These are phyloP conservation scores for Drosophila navojoa DNA, from an alignment of 1,140 invertebrate genomes.

Conservation along the genomic window DNA sequence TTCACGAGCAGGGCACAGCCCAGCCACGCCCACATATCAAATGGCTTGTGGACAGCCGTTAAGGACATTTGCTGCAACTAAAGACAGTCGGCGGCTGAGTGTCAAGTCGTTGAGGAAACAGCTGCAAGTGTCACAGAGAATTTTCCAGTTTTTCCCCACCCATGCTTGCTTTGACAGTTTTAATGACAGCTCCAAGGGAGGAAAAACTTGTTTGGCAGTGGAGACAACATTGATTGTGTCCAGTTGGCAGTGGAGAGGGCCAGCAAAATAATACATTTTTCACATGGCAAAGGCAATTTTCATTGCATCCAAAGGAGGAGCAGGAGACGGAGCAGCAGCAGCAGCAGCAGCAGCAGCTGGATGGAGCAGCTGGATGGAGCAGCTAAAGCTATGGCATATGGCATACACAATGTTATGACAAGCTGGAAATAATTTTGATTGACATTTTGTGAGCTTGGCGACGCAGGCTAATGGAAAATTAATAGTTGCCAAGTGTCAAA, in stretches of 20 bases:
- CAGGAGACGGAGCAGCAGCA: neutral
- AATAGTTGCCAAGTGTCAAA: slow-evolving; percentile 41
- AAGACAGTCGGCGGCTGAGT: slow-evolving; percentile 17
- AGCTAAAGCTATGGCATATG: neutral
- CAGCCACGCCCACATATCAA: slow-evolving; percentile 17
- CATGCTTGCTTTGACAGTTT: slow-evolving; percentile 45
- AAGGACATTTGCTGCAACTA: slow-evolving; percentile 36
- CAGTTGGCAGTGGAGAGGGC: neutral
- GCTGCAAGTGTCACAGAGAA: slow-evolving; percentile 60
- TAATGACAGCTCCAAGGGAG: slow-evolving; percentile 36
- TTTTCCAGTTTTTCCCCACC: slow-evolving; percentile 28
- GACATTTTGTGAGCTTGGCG: slow-evolving; percentile 39
- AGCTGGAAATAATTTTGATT: slow-evolving; percentile 54
- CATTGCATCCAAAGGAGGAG: slow-evolving; percentile 21
- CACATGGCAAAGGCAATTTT: slow-evolving; percentile 44
- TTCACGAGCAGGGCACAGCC: slow-evolving; percentile 5
- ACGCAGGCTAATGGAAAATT: slow-evolving; percentile 53
- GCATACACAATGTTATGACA: slow-evolving; percentile 51
- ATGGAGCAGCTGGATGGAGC: neutral
- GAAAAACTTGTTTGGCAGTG: slow-evolving; percentile 10
- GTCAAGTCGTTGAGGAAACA: slow-evolving; percentile 35
- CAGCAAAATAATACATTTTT: slow-evolving; percentile 43
- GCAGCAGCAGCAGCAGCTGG: neutral
- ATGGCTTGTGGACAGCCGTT: neutral
- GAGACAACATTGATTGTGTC: slow-evolving; percentile 32